Evolutionary conservation across 2,113 vertebrate genomes (phyloP).

Genomic region (Sarotherodon lohbergeri): DNA sequence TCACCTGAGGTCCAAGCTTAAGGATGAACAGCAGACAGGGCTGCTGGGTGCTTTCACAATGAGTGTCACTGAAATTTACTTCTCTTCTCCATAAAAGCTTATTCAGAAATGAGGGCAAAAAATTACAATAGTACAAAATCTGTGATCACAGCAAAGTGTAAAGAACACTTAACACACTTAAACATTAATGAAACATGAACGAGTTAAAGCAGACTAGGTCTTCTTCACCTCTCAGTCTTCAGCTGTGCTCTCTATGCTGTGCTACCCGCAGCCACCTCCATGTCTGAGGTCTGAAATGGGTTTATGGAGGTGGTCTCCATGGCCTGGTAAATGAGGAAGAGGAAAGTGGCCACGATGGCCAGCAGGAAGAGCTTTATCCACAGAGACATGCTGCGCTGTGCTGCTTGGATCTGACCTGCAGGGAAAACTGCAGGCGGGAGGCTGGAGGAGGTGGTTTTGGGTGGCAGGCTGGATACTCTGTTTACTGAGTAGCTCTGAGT

Average conservation of each 20-base stretch:
- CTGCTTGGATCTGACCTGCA: background rate
- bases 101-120: background rate
- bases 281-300: constrained; percentile 61
- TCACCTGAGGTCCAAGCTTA: background rate
- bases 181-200: background rate
- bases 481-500: constrained; percentile 39
- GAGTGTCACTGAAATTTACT: background rate
- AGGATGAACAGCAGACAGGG: background rate
- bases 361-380: constrained; percentile 90
- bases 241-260: background rate
- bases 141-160: background rate
- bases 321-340: constrained; percentile 88
- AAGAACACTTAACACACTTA: background rate
- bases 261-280: background rate
- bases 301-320: constrained; percentile 89
- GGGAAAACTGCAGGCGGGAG: constrained; percentile 4
- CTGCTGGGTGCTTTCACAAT: background rate
- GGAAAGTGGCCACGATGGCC: constrained; percentile 73
- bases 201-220: background rate
- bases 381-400: constrained; percentile 65
- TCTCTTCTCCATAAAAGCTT: background rate
- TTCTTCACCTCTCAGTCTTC: background rate
- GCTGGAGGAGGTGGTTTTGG: background rate
- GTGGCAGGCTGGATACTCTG: constrained; percentile 18
- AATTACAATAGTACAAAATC: background rate